phyloP scores from a whole-genome alignment of 2,113 vertebrate species.

The Euleptes europaea region DNA sequence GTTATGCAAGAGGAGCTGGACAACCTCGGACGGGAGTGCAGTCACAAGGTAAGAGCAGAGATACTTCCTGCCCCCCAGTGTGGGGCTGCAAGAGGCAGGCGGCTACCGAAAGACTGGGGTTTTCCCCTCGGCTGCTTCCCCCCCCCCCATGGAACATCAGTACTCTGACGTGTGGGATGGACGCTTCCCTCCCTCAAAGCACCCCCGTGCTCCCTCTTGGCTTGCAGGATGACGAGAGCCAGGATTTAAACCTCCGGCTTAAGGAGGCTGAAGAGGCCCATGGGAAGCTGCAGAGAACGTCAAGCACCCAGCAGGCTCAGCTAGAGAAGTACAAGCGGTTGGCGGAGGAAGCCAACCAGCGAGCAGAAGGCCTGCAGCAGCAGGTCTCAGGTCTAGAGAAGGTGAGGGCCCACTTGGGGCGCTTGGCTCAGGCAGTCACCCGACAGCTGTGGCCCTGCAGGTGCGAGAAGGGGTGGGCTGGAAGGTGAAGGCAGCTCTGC shows the following conservation, averaged over 20 bases:
- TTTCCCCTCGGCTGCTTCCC: too few relatives aligned
- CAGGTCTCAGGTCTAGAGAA: conserved; percentile 81
- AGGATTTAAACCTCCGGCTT: conserved; percentile 75
- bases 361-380: conserved; percentile 80
- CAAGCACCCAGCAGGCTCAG: conserved; percentile 82
- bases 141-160: too few relatives aligned
- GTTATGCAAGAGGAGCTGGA: conserved; percentile 90
- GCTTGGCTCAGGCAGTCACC: neutral
- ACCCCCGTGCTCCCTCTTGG: conserved; percentile 25
- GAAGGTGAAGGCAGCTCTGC: too few relatives aligned
- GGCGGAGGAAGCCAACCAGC: conserved; percentile 82
- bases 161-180: too few relatives aligned
- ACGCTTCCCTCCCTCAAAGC: too few relatives aligned
- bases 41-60: conserved; percentile 82
- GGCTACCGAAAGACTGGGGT: too few relatives aligned
- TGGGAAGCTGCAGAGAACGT: conserved; percentile 77
- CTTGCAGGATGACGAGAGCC: conserved; percentile 87
- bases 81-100: too few relatives aligned
- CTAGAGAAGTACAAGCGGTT: conserved; percentile 85
- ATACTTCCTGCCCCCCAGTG: neutral
- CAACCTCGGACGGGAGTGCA: conserved; percentile 80
- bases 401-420: conserved; percentile 69
- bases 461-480: too few relatives aligned
- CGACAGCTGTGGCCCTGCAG: neutral
- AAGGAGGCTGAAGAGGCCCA: conserved; percentile 85